Evolutionary conservation across 2,113 vertebrate species (phyloP).

Genomic region (Vidua macroura): DNA sequence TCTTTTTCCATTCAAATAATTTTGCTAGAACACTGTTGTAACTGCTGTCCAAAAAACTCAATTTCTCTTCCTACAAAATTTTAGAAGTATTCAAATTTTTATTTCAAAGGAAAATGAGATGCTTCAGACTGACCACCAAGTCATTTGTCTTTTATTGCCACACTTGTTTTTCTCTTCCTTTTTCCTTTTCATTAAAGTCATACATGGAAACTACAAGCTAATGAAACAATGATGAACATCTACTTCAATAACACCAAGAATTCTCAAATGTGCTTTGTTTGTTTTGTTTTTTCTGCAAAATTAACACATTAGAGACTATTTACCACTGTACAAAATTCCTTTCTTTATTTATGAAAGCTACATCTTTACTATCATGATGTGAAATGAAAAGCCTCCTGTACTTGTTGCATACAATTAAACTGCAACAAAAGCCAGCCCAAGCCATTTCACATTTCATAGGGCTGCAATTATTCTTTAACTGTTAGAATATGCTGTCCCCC

Average conservation of each 20-base stretch:
- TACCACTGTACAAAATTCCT: conserved; percentile 86
- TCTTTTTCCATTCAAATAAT: background rate
- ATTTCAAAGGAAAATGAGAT: background rate
- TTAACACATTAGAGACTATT: conserved; percentile 89
- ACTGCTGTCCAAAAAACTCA: background rate
- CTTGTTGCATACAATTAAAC: conserved; percentile 98
- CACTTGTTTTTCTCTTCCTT: conserved; percentile 25
- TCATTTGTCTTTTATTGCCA: background rate
- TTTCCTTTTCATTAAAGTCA: conserved; percentile 47
- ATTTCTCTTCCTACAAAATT: background rate
- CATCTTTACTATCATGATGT: conserved; percentile 85
- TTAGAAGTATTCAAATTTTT: background rate
- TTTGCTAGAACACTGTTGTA: background rate
- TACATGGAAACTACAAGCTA: conserved; percentile 51
- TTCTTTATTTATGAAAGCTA: conserved; percentile 87
- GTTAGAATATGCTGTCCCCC: conserved; percentile 92
- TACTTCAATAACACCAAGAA: conserved; percentile 60
- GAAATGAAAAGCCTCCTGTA: conserved; percentile 88
- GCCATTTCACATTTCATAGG: conserved; percentile 96
- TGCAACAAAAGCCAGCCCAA: conserved; percentile 85
- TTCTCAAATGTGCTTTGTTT: conserved; percentile 68
- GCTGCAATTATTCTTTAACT: conserved; percentile 98
- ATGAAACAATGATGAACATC: conserved; percentile 61
- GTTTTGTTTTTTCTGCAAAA: conserved; percentile 71
- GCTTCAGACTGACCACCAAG: background rate